Evolutionary conservation across 2,888 invertebrate genomes (phyloP).

Genomic region (Andrena bicolor): DNA sequence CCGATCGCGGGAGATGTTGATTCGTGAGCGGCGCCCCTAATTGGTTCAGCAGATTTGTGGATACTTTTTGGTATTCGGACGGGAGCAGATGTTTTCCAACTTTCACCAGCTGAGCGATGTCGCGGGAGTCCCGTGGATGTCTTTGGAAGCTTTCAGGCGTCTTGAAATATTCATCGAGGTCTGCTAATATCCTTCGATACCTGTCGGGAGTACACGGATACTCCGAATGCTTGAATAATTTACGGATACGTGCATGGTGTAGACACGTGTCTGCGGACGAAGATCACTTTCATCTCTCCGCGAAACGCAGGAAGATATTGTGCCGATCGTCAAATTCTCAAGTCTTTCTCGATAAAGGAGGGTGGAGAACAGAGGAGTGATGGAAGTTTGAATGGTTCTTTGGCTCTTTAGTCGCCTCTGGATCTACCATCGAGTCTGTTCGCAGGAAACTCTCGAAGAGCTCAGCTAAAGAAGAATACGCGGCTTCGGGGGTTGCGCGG

Average conservation of each 20-base stretch:
- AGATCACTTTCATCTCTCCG: no score
- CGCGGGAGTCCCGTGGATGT: constrained; percentile 6
- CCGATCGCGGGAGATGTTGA: neutral
- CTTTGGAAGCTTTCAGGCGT: constrained; percentile 42
- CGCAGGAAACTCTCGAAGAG: no score
- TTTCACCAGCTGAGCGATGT: neutral
- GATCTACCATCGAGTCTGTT: neutral
- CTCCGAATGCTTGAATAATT: constrained; percentile 25
- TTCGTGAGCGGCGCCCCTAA: neutral
- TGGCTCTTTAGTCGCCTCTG: neutral
- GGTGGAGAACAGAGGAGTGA: no score
- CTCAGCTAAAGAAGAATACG: neutral
- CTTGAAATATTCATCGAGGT: constrained; percentile 48
- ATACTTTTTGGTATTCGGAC: constrained; percentile 10
- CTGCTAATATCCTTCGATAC: constrained; percentile 43
- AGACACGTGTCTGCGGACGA: neutral
- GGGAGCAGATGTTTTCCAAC: constrained; percentile 16
- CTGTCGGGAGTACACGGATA: neutral
- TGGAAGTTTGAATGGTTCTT: neutral
- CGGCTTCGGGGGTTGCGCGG: constrained; percentile 20
- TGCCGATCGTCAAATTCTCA: no score
- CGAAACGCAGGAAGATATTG: no score
- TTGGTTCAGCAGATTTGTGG: neutral
- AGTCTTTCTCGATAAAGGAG: no score
- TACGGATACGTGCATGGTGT: neutral